phyloP scores from a whole-genome alignment of 2,113 vertebrate genomes.

The Chaetura pelagica region DNA sequence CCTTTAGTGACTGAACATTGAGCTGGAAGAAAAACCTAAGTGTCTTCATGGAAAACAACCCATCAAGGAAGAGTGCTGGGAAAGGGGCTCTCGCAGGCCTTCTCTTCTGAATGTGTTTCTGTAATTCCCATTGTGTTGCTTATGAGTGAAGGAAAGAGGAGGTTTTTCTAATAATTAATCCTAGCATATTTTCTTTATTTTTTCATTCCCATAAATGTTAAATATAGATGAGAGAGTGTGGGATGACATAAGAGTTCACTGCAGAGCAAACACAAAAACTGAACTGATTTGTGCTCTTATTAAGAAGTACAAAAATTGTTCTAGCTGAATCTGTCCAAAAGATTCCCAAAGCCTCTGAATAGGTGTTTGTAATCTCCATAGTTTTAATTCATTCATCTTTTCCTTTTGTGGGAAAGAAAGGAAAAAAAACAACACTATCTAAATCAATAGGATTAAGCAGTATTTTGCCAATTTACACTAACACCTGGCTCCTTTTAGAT shows the following conservation, averaged over 20 bases:
- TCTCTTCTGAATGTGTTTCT: neutral
- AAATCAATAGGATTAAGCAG: conserved; percentile 50
- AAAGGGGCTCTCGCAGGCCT: neutral
- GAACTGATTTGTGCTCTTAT: neutral
- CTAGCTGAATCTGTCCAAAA: neutral
- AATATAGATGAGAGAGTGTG: neutral
- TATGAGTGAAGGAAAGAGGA: neutral
- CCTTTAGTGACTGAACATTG: neutral
- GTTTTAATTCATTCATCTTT: conserved; percentile 32
- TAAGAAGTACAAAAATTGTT: neutral
- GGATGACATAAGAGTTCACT: neutral
- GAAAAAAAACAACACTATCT: neutral
- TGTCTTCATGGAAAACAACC: neutral
- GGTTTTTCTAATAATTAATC: neutral
- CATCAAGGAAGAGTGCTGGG: neutral
- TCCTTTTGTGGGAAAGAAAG: conserved; percentile 13
- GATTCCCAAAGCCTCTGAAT: neutral
- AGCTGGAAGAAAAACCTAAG: neutral
- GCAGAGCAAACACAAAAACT: neutral
- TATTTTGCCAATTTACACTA: conserved; percentile 53
- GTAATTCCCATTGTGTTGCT: neutral
- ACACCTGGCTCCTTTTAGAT: conserved; percentile 65
- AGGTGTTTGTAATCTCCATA: neutral
- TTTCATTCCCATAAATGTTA: neutral
- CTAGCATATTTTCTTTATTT: neutral